Base-by-base conservation (phyloP, 2,113 vertebrate species). In the Thunnus thynnus region DNA sequence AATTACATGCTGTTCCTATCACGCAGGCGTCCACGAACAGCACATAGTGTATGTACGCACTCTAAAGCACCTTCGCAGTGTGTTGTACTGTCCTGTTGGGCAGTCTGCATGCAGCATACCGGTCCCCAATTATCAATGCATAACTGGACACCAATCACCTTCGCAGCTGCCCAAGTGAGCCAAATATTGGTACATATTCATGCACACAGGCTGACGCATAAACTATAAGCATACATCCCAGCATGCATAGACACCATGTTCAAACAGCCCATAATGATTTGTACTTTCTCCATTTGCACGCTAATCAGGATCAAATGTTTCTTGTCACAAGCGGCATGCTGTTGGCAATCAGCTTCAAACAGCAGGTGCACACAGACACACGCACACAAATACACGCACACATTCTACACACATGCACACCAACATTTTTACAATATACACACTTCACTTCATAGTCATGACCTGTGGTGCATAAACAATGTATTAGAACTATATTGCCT, bases 1-100 rank as follows among this genome's bases (percentile, higher is more conserved):
- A 80, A 89, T 76, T 20, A 30, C 82, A 76, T 66, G 65, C 76
- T 61, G 66, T 62, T 86, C 50, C 58, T 50, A 5, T 18, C n/a
- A 27, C 13, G 52, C 32, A 58, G 16, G 52, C 60, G 17, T 64
- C 18, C 41, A n/a, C 58, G 46, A 67, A 16, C n/a, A 66, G 48
- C 32, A 51, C 61, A 22, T 54, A 65, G 1, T 8, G 16, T 20
- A 16, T 7, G 12, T 20, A 32, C 16, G 55, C 3, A 72, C 41
- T 41, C 3, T 10, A 7, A 48, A 10, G 10, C 44, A 52, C 48
- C 54, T 73, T 57, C 58, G 70, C 48, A 60, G 44, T 17, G 2
- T 27, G 52, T 20, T 55, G 27, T 16, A 22, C 51, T 48, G 54
- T 58, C 63, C 68, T 36, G 52, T 16, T 65, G 55, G 20, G 51